These are phyloP conservation scores for Drosophila kepulauana DNA, from an alignment of 1,140 invertebrate genomes.

Conservation along the genomic window DNA sequence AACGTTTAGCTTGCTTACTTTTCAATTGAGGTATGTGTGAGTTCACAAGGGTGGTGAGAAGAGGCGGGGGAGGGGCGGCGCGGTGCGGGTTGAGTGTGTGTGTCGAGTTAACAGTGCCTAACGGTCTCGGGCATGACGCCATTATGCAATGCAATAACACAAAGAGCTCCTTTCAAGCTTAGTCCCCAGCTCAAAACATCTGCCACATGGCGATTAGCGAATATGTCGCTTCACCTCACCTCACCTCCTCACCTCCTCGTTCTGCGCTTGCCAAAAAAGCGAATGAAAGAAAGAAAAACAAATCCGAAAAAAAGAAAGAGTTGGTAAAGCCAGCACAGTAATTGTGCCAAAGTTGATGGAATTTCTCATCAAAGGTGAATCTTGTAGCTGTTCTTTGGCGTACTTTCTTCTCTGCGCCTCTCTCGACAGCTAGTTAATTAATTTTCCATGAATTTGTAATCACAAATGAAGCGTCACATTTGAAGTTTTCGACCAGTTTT, in stretches of 20 bases:
- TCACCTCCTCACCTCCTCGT: background rate
- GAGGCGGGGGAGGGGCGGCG: background rate
- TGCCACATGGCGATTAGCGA: slow-evolving; percentile 62
- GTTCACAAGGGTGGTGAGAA: background rate
- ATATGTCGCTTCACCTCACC: slow-evolving; percentile 5
- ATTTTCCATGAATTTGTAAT: slow-evolving; percentile 26
- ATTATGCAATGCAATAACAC: slow-evolving; percentile 66
- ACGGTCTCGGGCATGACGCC: slow-evolving; percentile 48
- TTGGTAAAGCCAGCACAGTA: background rate
- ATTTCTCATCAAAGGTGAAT: slow-evolving; percentile 32
- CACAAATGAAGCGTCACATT: slow-evolving; percentile 19
- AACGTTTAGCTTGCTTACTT: slow-evolving; percentile 80
- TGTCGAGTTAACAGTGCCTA: slow-evolving; percentile 51
- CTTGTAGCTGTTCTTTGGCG: background rate
- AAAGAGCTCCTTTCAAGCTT: slow-evolving; percentile 46
- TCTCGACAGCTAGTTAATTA: slow-evolving; percentile 24
- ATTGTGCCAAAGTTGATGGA: slow-evolving; percentile 11
- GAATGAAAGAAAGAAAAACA: background rate
- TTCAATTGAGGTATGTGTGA: slow-evolving; percentile 54
- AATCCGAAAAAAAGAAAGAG: background rate
- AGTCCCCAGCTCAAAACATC: slow-evolving; percentile 29
- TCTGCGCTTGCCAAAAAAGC: slow-evolving; percentile 10
- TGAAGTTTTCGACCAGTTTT: background rate
- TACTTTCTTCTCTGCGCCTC: background rate
- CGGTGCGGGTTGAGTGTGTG: background rate